phyloP scores from a whole-genome alignment of 37 sponge, comb jelly and placozoan genomes.

The Axinella damicornis region DNA sequence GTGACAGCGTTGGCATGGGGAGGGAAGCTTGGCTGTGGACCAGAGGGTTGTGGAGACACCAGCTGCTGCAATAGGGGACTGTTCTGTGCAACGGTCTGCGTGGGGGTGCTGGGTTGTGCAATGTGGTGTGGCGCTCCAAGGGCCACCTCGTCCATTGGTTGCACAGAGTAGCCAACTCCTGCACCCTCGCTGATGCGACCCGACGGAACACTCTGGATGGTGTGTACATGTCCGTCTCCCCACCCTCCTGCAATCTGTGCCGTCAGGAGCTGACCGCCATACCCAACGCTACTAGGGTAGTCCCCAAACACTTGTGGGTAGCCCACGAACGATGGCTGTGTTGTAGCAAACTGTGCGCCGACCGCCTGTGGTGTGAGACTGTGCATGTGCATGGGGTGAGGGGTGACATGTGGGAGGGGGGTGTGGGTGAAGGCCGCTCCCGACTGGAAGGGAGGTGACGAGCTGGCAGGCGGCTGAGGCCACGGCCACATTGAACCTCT shows the following conservation, averaged over 20 bases:
- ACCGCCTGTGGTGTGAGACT: background rate
- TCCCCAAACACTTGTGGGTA: no score
- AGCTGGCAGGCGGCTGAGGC: background rate
- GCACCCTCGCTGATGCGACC: no score
- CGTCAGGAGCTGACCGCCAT: background rate
- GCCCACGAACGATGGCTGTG: background rate
- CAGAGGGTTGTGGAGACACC: background rate
- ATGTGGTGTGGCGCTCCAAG: no score
- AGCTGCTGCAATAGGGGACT: no score
- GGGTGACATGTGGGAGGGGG: slow-evolving; percentile 9
- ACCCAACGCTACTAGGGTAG: background rate
- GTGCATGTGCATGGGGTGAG: background rate
- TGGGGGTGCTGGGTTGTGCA: no score
- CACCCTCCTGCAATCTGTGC: background rate
- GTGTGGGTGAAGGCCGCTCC: background rate
- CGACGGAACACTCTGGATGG: background rate
- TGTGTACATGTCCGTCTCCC: background rate
- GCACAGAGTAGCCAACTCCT: background rate
- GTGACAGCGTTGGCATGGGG: background rate
- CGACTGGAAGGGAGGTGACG: background rate
- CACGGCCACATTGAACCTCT: background rate
- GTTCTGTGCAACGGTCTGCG: no score
- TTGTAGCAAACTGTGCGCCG: background rate
- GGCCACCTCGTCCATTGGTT: background rate
- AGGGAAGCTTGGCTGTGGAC: background rate